phyloP scores from a whole-genome alignment of 2,113 vertebrate genomes.

The Callithrix jacchus region DNA sequence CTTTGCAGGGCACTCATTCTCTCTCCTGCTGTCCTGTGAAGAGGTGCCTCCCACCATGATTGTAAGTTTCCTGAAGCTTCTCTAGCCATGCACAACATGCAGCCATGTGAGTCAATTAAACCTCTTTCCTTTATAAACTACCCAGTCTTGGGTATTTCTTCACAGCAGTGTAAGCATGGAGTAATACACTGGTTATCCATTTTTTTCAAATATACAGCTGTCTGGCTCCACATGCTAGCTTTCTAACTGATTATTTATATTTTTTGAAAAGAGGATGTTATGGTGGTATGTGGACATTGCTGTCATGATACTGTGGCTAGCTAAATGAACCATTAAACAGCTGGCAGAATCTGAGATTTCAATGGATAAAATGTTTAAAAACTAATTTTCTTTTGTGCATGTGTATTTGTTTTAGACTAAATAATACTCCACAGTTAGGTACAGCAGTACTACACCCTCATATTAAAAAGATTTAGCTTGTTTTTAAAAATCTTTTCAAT shows the following conservation, averaged over 20 bases:
- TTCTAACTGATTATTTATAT: not conserved
- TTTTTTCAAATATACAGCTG: not conserved
- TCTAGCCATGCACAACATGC: no score
- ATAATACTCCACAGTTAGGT: not conserved
- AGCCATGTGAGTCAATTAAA: no score
- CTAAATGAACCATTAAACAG: not conserved
- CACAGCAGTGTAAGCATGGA: no score
- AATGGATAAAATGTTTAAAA: not conserved
- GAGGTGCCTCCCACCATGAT: no score
- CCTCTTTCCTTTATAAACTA: no score
- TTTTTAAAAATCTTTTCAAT: constrained; percentile 15
- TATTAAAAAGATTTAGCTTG: not conserved
- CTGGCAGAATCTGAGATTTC: not conserved
- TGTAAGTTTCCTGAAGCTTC: no score
- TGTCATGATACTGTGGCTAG: not conserved
- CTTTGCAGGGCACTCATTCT: no score
- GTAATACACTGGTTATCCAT: not conserved
- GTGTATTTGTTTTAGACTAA: not conserved
- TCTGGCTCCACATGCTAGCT: not conserved
- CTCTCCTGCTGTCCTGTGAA: no score
- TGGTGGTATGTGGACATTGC: not conserved
- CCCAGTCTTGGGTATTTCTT: no score
- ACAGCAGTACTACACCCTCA: not conserved
- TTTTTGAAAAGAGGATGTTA: not conserved
- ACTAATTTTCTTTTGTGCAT: not conserved